Evolutionary conservation across 2,888 invertebrate species (phyloP), one percentile per base, ranked within the genome.

Genomic region (Drosophila tanythrix): DNA sequence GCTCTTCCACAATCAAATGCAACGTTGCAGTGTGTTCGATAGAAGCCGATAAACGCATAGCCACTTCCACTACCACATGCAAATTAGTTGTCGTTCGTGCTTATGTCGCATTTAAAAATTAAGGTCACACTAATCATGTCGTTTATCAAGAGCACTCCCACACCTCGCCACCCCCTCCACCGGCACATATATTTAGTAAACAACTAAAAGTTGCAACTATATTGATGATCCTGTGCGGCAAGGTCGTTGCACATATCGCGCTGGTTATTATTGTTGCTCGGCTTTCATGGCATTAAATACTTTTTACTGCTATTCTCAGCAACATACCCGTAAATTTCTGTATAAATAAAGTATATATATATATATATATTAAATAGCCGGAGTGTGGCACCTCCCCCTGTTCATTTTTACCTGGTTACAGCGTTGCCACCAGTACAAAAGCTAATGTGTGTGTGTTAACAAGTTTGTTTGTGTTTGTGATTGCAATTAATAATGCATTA

Each of bases 111-210:
- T 79, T 79, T 62, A 48, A 79, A 79, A 76, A 79, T 79, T 79
- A 79, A 79, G 79, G 79, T 79, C 79, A 79, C 76, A 67, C 76
- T 79, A 79, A 76, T 70, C 79, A 66, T 79, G 62, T 55, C 43
- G 63, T 70, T 77, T 70, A 61, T 66, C 65, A 59, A 66, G 52
- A 56, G 50, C 59, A 66, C 27, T 29, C 38, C 3, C n/a, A 38
- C 51, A 50, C 46, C 11, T 11, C 31, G 29, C 27, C n/a, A 15
- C 11, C 46, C 11, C 58, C 25, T 25, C 31, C 18, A 11, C 33
- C 11, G n/a, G 35, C 15, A 53, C 43, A 36, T 25, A 33, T 21
- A 8, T 13, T 51, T 48, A 48, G 31, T 15, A 27, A 50, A 40
- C 52, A 63, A 55, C 50, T 40, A 11, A 52, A 56, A 52, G 25